Evolutionary conservation across 2,797 vertebrate species (phyloP).

Genomic region (Ceryle rudis): DNA sequence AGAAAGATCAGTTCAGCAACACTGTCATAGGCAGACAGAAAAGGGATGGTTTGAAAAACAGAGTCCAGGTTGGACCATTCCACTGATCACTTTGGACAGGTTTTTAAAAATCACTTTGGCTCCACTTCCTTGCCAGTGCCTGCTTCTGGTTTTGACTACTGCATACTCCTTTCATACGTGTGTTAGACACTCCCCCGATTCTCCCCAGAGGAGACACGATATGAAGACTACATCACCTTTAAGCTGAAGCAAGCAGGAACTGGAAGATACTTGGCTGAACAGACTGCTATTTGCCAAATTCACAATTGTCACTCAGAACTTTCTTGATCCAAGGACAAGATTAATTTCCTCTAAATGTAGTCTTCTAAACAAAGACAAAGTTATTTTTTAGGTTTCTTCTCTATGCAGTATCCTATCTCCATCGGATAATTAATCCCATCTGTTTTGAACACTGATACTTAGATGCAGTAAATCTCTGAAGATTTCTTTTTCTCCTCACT

Average conservation of each 20-base stretch:
- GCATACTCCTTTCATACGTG: neutral
- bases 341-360: conserved; percentile 4
- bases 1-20: neutral
- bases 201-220: neutral
- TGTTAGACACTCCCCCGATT: neutral
- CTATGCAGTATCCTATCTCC: neutral
- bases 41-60: neutral
- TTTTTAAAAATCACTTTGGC: neutral
- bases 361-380: neutral
- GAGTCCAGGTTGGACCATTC: neutral
- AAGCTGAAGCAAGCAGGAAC: neutral
- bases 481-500: neutral
- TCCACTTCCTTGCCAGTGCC: neutral
- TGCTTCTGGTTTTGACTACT: neutral
- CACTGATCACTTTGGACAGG: neutral
- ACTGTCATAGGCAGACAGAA: neutral
- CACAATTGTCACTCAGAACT: neutral
- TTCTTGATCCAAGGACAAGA: neutral
- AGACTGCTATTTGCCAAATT: neutral
- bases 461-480: neutral
- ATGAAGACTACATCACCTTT: neutral
- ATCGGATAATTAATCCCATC: neutral
- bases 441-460: neutral
- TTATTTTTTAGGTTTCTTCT: neutral
- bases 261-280: neutral